Evolutionary conservation across 2,797 vertebrate genomes (phyloP).

Genomic region (Pseudopleuronectes americanus): DNA sequence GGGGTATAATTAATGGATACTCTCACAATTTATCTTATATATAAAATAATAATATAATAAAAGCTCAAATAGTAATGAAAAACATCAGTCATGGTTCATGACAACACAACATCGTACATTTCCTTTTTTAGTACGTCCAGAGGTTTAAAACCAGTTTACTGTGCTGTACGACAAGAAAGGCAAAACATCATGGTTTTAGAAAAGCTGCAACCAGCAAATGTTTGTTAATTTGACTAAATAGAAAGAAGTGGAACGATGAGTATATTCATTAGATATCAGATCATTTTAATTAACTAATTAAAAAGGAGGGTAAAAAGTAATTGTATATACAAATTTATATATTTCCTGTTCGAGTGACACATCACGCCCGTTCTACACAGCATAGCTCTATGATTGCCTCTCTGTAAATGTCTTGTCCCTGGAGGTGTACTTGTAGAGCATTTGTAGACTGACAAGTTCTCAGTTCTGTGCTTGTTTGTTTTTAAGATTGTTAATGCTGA

Average conservation of each 20-base stretch:
- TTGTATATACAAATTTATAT: too few species aligned
- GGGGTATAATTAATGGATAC: neutral
- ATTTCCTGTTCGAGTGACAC: neutral
- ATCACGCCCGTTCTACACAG: neutral
- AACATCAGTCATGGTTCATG: neutral
- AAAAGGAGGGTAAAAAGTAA: too few species aligned
- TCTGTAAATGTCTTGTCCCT: neutral
- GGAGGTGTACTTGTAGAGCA: slow-evolving; percentile 5
- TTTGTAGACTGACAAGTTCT: neutral
- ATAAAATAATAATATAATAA: too few species aligned
- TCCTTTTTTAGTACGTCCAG: neutral
- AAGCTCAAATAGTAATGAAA: neutral
- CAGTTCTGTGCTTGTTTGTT: neutral
- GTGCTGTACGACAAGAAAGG: too few species aligned
- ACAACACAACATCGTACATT: neutral
- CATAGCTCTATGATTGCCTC: neutral
- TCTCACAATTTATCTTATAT: neutral
- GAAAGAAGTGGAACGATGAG: too few species aligned
- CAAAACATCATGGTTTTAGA: too few species aligned
- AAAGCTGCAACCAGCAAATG: too few species aligned
- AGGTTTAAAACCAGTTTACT: too few species aligned
- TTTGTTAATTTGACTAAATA: too few species aligned
- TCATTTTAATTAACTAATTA: neutral
- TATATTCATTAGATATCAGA: too few species aligned
- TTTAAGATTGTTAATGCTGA: neutral